A percentile compares a stretch with the other conserved stretches of the same genome.
Conservation (phyloP, 2,888 invertebrate genomes). For the Ethmia dodecea region DNA sequence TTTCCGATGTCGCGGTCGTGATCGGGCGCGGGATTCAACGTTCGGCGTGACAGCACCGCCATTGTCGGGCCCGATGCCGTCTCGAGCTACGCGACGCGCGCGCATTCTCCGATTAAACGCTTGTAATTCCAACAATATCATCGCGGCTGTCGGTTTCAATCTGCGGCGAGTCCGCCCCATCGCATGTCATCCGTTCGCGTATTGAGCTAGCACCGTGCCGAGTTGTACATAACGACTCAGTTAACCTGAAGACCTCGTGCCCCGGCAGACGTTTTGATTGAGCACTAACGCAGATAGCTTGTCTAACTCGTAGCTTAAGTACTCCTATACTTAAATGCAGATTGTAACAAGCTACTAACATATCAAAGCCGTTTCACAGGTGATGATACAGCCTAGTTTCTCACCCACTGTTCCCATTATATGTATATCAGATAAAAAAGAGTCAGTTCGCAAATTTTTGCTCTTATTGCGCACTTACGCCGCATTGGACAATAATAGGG, state of each 20-base stretch:
- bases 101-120: conserved; percentile 70
- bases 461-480: conserved; percentile 47
- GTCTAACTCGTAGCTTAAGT: conserved; percentile 7
- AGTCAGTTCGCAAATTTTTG: conserved; percentile 45
- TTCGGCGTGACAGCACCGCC: conserved; percentile 65
- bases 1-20: conserved; percentile 77
- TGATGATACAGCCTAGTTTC: conserved; percentile 17
- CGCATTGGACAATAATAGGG: conserved; percentile 47
- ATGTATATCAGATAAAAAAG: conserved; percentile 34
- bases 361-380: conserved; percentile 16
- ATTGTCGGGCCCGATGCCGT: conserved; percentile 59
- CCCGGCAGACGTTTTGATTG: conserved; percentile 16
- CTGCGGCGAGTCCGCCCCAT: conserved; percentile 45
- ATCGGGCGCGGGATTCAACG: conserved; percentile 63
- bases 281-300: conserved; percentile 6
- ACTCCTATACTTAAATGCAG: conserved; percentile 23
- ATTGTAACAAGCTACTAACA: conserved; percentile 22
- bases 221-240: conserved; percentile 30
- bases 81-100: conserved; percentile 45
- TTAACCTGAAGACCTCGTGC: conserved; percentile 38
- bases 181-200: conserved; percentile 35
- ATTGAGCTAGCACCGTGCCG: conserved; percentile 24
- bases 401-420: conserved; percentile 23
- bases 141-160: conserved; percentile 64
- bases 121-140: conserved; percentile 74